Evolutionary conservation across 2,797 vertebrate species (phyloP).

Genomic region (Triplophysa bombifrons): DNA sequence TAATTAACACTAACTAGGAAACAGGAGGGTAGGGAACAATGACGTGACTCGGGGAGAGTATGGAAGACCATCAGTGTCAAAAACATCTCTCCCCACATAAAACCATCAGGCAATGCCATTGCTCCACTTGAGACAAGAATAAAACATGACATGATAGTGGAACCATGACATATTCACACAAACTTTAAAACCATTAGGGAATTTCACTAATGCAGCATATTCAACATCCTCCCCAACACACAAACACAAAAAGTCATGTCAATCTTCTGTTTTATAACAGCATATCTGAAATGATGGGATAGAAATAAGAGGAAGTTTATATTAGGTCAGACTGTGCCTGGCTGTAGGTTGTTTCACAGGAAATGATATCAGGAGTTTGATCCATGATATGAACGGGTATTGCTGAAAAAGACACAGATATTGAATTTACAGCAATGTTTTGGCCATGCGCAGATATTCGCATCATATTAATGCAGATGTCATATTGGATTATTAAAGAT

Average conservation of each 20-base stretch:
- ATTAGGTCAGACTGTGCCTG: background rate
- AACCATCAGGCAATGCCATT: too few relatives aligned
- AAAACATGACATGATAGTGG: too few relatives aligned
- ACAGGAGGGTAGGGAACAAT: too few relatives aligned
- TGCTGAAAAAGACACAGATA: background rate
- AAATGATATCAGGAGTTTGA: slow-evolving; percentile 17
- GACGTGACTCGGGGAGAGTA: too few relatives aligned
- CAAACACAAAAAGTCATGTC: slow-evolving; percentile 14
- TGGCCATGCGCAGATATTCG: background rate
- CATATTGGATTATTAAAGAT: background rate
- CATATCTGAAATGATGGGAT: slow-evolving; percentile 2
- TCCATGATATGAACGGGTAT: background rate
- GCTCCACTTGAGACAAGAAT: too few relatives aligned
- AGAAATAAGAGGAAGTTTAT: slow-evolving; percentile 4
- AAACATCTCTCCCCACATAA: too few relatives aligned
- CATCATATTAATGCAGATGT: background rate
- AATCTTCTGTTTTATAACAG: slow-evolving; percentile 11
- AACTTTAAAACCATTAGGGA: background rate
- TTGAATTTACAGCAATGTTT: background rate
- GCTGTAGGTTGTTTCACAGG: slow-evolving; percentile 13
- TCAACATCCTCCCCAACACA: background rate
- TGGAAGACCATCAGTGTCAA: too few relatives aligned
- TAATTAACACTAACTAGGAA: too few relatives aligned
- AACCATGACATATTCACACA: too few relatives aligned
- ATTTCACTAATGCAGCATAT: background rate